Evolutionary conservation across 2,797 vertebrate genomes (phyloP).

Genomic region (Botia almorhae): DNA sequence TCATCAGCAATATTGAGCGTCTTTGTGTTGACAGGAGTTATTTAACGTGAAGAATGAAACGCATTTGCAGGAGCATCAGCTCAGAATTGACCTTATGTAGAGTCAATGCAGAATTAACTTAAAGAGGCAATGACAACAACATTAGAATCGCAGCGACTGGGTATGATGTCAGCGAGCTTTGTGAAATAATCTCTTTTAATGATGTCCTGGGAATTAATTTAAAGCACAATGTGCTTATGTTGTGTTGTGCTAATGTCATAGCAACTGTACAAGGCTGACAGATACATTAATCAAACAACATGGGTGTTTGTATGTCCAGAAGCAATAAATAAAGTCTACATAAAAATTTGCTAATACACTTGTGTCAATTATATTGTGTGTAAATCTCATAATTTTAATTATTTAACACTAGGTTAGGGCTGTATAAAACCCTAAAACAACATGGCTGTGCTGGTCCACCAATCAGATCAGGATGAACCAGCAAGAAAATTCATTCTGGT

Average conservation of each 20-base stretch:
- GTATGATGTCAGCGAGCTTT: conserved; percentile 23
- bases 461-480: too few relatives aligned
- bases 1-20: conserved; percentile 41
- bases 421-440: too few relatives aligned
- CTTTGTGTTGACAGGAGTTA: conserved; percentile 42
- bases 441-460: too few relatives aligned
- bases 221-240: conserved; percentile 2
- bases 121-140: conserved; percentile 23
- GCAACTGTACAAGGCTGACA: neutral
- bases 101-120: conserved; percentile 15
- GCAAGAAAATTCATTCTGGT: neutral
- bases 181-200: conserved; percentile 5
- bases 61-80: conserved; percentile 13
- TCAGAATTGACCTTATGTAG: conserved; percentile 19
- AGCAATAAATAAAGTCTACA: too few relatives aligned
- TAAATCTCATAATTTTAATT: neutral
- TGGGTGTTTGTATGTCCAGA: neutral
- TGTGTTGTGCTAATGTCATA: neutral
- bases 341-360: too few relatives aligned
- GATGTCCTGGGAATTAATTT: conserved; percentile 2
- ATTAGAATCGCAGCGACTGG: conserved; percentile 5
- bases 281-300: neutral
- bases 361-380: neutral
- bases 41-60: conserved; percentile 31
- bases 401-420: neutral